These are phyloP conservation scores for Bombus waltoni DNA, from an alignment of 1,140 invertebrate species.

Conservation along the genomic window DNA sequence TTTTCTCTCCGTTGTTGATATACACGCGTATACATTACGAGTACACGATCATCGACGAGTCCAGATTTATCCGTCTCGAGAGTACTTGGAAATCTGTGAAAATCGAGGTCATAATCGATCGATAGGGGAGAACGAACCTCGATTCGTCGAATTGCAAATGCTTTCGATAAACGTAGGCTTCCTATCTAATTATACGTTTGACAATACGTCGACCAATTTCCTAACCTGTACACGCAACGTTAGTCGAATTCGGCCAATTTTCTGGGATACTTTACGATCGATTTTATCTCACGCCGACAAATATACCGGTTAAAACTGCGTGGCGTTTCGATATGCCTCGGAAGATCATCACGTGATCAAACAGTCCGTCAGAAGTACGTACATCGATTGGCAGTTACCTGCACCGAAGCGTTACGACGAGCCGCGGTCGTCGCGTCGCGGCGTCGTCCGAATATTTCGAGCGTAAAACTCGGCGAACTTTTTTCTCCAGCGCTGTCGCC, in stretches of 20 bases:
- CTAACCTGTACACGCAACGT: not conserved
- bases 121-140: not conserved
- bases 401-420: not conserved
- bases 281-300: not conserved
- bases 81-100: not conserved
- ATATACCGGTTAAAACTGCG: not conserved
- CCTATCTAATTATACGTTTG: not conserved
- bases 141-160: slow-evolving; percentile 30
- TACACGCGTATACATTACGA: not conserved
- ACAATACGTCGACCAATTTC: not conserved
- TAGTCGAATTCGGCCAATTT: not conserved
- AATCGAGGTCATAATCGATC: not conserved
- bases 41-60: not conserved
- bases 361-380: not conserved
- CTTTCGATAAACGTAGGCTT: not conserved
- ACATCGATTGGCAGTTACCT: slow-evolving; percentile 23
- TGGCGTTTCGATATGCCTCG: slow-evolving; percentile 41
- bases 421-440: not conserved
- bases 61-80: not conserved
- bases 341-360: not conserved
- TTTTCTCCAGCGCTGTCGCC: slow-evolving; percentile 31
- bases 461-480: not conserved
- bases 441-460: slow-evolving; percentile 14
- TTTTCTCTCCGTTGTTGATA: too few species aligned
- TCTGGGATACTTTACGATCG: not conserved